Evolutionary conservation across 2,888 invertebrate genomes (phyloP).

Genomic region (Euzophera pinguis): DNA sequence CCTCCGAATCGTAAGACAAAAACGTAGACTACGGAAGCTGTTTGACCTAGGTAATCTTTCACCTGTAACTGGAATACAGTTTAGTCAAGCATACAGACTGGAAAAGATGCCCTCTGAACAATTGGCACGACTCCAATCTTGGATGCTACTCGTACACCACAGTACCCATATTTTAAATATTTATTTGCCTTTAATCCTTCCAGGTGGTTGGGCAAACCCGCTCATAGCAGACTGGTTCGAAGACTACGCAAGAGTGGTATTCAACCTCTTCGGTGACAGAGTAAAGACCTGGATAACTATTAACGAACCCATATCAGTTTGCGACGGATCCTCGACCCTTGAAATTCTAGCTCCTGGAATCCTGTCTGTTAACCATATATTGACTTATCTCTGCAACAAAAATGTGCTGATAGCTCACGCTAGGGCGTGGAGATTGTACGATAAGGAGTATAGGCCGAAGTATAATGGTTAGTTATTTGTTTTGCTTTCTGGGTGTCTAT

Average conservation of each 20-base stretch:
- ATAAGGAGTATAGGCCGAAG: slow-evolving; percentile 68
- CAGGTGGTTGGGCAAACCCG: slow-evolving; percentile 84
- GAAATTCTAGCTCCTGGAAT: slow-evolving; percentile 52
- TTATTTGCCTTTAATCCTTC: slow-evolving; percentile 1
- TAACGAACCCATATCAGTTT: slow-evolving; percentile 81
- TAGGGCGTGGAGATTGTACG: slow-evolving; percentile 80
- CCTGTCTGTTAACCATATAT: slow-evolving; percentile 53
- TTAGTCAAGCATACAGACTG: too few relatives aligned
- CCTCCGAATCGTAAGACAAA: too few relatives aligned
- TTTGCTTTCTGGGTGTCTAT: background rate
- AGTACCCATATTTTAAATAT: too few relatives aligned
- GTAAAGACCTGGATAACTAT: slow-evolving; percentile 85
- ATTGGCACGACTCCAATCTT: too few relatives aligned
- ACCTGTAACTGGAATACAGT: too few relatives aligned
- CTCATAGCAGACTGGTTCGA: slow-evolving; percentile 80
- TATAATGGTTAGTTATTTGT: slow-evolving; percentile 58
- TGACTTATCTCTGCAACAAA: slow-evolving; percentile 81
- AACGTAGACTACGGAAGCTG: too few relatives aligned
- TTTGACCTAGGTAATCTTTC: too few relatives aligned
- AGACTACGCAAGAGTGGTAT: slow-evolving; percentile 80
- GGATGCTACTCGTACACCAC: too few relatives aligned
- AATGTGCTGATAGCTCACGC: slow-evolving; percentile 85
- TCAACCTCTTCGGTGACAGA: slow-evolving; percentile 78
- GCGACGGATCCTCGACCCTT: slow-evolving; percentile 56
- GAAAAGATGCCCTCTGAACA: too few relatives aligned